Base-by-base conservation (phyloP, 2,888 invertebrate species). In the Ennomos erosarius region DNA sequence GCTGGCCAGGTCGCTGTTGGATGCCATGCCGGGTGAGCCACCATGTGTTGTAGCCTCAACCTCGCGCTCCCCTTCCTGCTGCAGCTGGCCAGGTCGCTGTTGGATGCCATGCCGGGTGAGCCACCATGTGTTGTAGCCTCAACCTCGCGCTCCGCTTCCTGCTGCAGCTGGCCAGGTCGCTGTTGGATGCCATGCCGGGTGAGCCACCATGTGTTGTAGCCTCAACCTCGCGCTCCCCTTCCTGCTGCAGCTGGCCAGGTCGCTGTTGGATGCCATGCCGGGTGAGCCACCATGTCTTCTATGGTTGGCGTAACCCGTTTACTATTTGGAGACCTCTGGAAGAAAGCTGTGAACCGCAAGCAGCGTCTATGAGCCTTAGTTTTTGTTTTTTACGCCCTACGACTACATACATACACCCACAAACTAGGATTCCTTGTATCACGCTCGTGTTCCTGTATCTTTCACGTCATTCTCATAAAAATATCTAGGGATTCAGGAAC, bases 61-160 rank as follows among this genome's bases (percentile, higher is more conserved):
- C 86, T 97, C 0, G 95, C 96, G 0, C 93, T 96, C 62, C 95
- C 96, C 0, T 96, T 97, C 87, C 85, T 96, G 45, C 77, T 93
- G 73, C 93, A 92, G 33, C 81, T 96, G 55, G 92, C 93, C 0
- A 85, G 93, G 56, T 95, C 95, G 65, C 83, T 96, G 64, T 85
- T 94, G 42, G 94, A 94, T 53, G 94, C 95, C 3, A 83, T 95
- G 75, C 95, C 94, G 0, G 90, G 92, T 76, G 71, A 65, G 16
- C 1, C 16, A 16, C 16, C 16, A 16, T 16, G 16, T 16, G 16
- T 16, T 16, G 16, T 16, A 16, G 16, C 1, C 76, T 96, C 55
- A 96, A 96, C 79, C 86, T 97, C 0, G 95, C 96, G 0, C 93
- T 96, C 62, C 95, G 96, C 0, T 96, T 97, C 87, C 85, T 96